Evolutionary conservation across 2,888 invertebrate species (phyloP).

Genomic region (Heliconius hortense): DNA sequence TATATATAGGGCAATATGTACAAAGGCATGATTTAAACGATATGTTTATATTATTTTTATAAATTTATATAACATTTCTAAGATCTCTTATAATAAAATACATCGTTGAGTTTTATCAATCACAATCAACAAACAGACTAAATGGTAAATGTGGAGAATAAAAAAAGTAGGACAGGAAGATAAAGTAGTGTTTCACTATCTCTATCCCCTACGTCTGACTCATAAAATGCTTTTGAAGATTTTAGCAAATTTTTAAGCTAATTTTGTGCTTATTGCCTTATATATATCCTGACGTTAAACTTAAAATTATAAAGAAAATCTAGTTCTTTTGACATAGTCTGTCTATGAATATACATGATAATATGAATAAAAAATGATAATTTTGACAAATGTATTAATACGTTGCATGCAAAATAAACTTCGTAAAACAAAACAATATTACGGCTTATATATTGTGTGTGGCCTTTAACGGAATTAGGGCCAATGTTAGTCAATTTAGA

Average conservation of each 20-base stretch:
- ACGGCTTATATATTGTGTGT: conserved; percentile 33
- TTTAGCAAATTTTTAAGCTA: too few species aligned
- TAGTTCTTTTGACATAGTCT: too few species aligned
- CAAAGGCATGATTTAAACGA: background rate
- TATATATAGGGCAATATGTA: background rate
- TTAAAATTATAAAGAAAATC: too few species aligned
- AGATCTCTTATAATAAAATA: background rate
- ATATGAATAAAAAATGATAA: too few species aligned
- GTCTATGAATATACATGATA: too few species aligned
- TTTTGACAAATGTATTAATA: too few species aligned
- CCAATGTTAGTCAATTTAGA: conserved; percentile 75
- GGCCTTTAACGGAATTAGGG: conserved; percentile 45
- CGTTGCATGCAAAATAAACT: conserved; percentile 19
- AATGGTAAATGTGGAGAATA: background rate
- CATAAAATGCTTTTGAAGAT: too few species aligned
- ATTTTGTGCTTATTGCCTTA: background rate
- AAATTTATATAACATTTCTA: background rate
- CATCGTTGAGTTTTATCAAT: background rate
- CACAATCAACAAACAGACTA: background rate
- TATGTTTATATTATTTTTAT: background rate
- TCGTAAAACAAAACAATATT: conserved; percentile 29
- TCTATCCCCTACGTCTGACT: background rate
- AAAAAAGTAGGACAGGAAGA: too few species aligned
- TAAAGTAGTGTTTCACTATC: background rate
- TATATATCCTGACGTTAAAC: background rate